phyloP scores from a whole-genome alignment of 2,797 vertebrate species.

The Propithecus deckenii region DNA sequence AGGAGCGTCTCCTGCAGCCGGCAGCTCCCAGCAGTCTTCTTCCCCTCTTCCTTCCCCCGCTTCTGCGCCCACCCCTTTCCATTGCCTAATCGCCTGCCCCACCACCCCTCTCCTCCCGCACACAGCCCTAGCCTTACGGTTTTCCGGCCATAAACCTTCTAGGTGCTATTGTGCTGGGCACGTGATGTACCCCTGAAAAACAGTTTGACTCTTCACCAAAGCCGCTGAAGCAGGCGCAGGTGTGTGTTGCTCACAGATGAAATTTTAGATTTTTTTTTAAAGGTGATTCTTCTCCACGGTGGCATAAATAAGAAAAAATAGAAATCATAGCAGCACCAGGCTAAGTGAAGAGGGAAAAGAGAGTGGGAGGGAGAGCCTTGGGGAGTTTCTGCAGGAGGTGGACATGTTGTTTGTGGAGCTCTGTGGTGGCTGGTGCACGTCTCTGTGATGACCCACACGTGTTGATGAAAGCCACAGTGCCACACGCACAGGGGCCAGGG shows the following conservation, averaged over 20 bases:
- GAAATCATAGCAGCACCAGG: neutral
- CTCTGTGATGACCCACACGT: accelerated
- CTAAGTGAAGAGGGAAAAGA: neutral
- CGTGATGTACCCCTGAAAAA: neutral
- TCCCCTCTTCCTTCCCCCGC: neutral
- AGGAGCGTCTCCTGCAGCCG: neutral
- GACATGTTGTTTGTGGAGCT: neutral
- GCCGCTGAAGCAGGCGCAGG: neutral
- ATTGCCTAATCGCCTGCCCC: neutral
- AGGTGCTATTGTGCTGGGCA: neutral
- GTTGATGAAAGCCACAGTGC: neutral
- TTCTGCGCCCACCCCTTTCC: neutral
- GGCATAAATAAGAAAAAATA: neutral
- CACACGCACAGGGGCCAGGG: too few species aligned
- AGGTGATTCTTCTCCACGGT: neutral
- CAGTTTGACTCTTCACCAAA: neutral
- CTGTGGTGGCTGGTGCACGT: neutral
- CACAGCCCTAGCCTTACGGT: neutral
- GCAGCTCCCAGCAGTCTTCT: neutral
- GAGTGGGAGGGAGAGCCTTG: neutral
- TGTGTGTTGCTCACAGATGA: neutral
- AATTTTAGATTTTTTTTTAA: neutral
- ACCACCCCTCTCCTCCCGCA: neutral
- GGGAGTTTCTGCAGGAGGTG: neutral
- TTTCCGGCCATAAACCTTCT: neutral